Evolutionary conservation across 2,797 vertebrate species (phyloP), one percentile per base, ranked within the genome.

Genomic region (Rhadinocentrus ornatus): DNA sequence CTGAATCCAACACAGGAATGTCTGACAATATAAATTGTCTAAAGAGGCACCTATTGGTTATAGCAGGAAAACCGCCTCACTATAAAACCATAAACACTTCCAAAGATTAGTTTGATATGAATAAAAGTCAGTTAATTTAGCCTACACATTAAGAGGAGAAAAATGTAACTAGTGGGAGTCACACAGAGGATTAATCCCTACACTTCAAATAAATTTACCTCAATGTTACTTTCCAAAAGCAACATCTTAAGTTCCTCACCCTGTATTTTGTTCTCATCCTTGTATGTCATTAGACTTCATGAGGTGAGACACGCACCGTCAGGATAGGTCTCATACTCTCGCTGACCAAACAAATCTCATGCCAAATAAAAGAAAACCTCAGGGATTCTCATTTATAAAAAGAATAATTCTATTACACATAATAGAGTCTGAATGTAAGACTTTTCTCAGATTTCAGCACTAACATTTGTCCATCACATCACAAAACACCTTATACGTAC

Each of bases 381-480:
- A 27, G 26, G 2, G 52, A 26, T 27, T 53, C 26, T 26, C 24
- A 4, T 2, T 53, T 27, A 15, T 27, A 24, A 27, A 27, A 27
- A 46, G 29, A 46, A 62, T 18, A 27, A 29, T 61, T 44, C 26
- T n/a, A n/a, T n/a, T n/a, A n/a, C n/a, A n/a, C n/a, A n/a, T n/a
- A 55, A 26, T 10, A 34, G 29, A 54, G 34, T 37, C 48, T 20
- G 16, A 24, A 39, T 34, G 6, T 53, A 10, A 12, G 37, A 27
- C 32, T 3, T 26, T 20, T 60, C 31, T 60, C 44, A 60, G 13
- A 31, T 34, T 52, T 57, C 41, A 68, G 32, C 31, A 35, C 16
- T n/a, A 22, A 48, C 26, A 54, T 66, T 66, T 66, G 24, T 66
- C 50, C 63, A 54, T n/a, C 34, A 29, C 50, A 39, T 55, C 63